phyloP scores from a whole-genome alignment of 2,113 vertebrate species.

The Propithecus coquereli region DNA sequence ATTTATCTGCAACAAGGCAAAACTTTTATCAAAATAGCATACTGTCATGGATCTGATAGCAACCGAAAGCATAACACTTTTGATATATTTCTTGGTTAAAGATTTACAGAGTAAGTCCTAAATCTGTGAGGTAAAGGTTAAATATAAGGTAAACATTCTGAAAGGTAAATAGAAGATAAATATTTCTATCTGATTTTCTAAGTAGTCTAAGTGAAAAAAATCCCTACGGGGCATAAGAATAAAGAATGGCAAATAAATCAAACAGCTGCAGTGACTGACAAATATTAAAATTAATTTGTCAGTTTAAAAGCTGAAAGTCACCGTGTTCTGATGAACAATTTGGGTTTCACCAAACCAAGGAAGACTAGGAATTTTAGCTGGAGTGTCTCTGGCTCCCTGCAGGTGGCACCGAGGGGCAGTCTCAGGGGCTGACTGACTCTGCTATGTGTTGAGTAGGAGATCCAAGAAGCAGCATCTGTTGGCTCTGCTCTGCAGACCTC shows the following conservation, averaged over 20 bases:
- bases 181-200: not conserved
- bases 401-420: not conserved
- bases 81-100: not conserved
- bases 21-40: not conserved
- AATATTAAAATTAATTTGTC: not conserved
- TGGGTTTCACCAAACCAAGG: not conserved
- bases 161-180: slow-evolving; percentile 8
- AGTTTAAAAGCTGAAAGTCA: not conserved
- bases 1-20: not conserved
- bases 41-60: not conserved
- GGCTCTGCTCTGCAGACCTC: not conserved
- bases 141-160: slow-evolving; percentile 5
- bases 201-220: not conserved
- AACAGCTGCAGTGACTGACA: not conserved
- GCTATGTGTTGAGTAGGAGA: too few species aligned
- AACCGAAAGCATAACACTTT: not conserved
- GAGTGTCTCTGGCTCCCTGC: not conserved
- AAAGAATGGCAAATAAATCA: not conserved
- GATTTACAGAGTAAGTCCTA: not conserved
- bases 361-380: not conserved
- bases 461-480: not conserved
- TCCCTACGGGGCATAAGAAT: not conserved
- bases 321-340: not conserved
- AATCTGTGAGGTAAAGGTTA: not conserved
- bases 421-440: not conserved